Base-by-base conservation (phyloP, 2,113 vertebrate genomes). In the Plestiodon gilberti region DNA sequence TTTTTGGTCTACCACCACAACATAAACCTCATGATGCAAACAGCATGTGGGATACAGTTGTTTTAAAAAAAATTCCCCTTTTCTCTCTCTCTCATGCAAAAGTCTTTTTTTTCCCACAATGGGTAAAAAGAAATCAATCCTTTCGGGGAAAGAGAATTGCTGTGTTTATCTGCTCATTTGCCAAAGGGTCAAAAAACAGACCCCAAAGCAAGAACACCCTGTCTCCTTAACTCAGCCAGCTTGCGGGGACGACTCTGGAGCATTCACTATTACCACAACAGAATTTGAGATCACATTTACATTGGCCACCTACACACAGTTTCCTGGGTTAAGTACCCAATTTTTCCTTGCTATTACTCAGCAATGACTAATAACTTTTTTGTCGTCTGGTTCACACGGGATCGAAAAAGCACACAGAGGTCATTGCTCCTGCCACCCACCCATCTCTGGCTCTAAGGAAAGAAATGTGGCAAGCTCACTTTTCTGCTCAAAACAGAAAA, bases 281-380 rank as follows among this genome's bases (percentile, higher is more conserved):
- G 43, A 52, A 81, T 83, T 92, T 90, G 89, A 91, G 52, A 40
- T 65, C 0, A 1, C 4, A 40, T 22, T 13, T 22, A 9, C 1
- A 82, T 76, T 15, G 77, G 78, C 87, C 90, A 90, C 73, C 0
- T 3, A 87, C 90, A 88, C 81, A 78, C 0, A 33, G 89, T 74
- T 82, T 86, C 89, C 33, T 1, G 55, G 92, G 88, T 74, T 71
- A 80, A 30, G 65, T 91, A 92, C 88, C 90, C 59, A 73, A 91
- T 94, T 93, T 89, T 84, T 91, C 2, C 67, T 13, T 85, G 88
- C 83, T 88, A 88, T 95, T 93, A 88, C 90, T 94, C 93, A 95
- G 87, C 91, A 38, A 8, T 94, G 93, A 95, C 76, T 93, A 90
- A 95, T 23, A 75, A 70, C 33, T 22, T 20, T 23, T 86, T 59